A percentile compares a stretch with the other conserved stretches of the same genome.
Conservation (phyloP, 2,113 vertebrate genomes). For the Cisticola juncidis region DNA sequence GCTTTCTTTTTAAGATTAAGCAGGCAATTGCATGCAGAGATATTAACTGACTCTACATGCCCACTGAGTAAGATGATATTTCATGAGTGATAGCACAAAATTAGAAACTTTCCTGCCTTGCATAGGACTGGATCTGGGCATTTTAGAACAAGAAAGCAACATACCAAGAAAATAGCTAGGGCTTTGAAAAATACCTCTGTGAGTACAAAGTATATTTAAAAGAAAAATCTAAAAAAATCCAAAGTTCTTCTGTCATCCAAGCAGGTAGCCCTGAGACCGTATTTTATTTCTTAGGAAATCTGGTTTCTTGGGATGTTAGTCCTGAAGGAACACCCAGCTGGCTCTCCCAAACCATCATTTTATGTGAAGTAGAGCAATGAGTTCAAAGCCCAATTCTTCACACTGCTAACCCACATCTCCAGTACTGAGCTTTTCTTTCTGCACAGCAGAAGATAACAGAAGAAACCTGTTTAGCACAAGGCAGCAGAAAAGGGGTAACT, state of each 20-base stretch:
- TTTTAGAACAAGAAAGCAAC: neutral
- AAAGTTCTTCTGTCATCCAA: neutral
- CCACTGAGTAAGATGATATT: neutral
- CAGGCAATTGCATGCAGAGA: neutral
- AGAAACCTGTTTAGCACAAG: neutral
- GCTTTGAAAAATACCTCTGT: neutral
- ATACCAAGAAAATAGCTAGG: neutral
- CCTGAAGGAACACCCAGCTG: neutral
- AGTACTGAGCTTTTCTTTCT: neutral
- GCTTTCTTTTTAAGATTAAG: neutral
- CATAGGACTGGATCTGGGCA: neutral
- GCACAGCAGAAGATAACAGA: neutral
- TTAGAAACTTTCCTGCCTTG: neutral
- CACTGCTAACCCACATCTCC: neutral
- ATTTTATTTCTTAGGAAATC: neutral
- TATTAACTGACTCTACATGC: conserved; percentile 14
- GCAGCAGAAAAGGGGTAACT: neutral
- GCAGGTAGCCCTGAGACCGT: neutral
- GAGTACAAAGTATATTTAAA: neutral
- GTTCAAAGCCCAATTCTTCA: neutral
- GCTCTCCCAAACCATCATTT: neutral
- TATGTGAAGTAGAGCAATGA: neutral
- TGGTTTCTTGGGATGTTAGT: neutral
- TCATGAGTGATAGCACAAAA: neutral
- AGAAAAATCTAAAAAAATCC: neutral